A percentile compares a stretch with the other conserved stretches of the same genome.
phyloP scores from a whole-genome alignment of 1,140 invertebrate genomes.

The Pentalonia nigronervosa region DNA sequence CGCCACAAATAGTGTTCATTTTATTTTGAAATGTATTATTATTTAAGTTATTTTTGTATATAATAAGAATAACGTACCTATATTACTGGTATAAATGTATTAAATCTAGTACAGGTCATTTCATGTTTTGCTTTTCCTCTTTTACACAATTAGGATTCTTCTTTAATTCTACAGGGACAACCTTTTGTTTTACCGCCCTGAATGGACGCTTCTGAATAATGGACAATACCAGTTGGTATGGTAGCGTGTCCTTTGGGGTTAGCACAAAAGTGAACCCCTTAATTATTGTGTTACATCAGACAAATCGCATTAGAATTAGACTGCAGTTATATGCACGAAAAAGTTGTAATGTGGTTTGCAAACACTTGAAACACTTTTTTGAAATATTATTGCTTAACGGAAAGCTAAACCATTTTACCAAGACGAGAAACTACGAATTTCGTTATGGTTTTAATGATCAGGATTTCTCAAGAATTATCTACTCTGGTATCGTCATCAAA shows the following conservation, averaged over 20 bases:
- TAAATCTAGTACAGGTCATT: not conserved
- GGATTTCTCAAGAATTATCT: not conserved
- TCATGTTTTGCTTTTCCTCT: not conserved
- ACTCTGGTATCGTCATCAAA: not conserved
- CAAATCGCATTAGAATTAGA: slow-evolving; percentile 1
- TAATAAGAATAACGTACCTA: not conserved
- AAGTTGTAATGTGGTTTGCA: not conserved
- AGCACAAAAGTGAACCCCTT: slow-evolving; percentile 22
- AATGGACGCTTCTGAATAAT: slow-evolving; percentile 42
- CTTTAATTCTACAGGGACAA: slow-evolving; percentile 32
- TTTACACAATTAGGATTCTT: slow-evolving; percentile 13
- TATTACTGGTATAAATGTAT: not conserved
- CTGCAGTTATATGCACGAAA: not conserved
- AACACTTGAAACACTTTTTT: not conserved
- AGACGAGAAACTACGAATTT: not conserved
- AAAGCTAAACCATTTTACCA: not conserved
- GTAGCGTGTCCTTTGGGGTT: slow-evolving; percentile 34
- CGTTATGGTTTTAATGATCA: not conserved
- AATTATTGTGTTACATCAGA: slow-evolving; percentile 41
- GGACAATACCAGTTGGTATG: not conserved
- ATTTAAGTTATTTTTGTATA: not conserved
- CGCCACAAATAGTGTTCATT: not conserved
- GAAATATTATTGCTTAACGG: not conserved
- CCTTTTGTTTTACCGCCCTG: slow-evolving; percentile 24
- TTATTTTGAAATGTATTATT: not conserved